Base-by-base conservation (phyloP, 2,888 invertebrate genomes). In the Mythimna pallens region DNA sequence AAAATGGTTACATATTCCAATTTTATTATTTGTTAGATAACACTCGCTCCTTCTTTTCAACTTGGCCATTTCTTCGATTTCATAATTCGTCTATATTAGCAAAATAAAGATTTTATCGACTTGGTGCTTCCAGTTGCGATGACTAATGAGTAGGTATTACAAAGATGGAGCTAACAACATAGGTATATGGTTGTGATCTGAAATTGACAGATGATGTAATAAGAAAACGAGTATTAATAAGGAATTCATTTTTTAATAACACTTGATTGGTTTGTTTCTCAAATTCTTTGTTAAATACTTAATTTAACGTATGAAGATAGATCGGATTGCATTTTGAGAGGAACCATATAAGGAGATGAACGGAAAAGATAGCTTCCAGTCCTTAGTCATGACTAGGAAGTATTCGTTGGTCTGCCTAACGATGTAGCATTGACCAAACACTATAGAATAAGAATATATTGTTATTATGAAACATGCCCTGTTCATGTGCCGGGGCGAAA, bases 141-240 rank as follows among this genome's bases (percentile, higher is more conserved):
- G 17, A 7, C 6, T 25, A 55, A 55, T 57, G 8, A 57, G 30
- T 57, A 17, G 30, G 6, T 30, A 30, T 57, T 57, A 20, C 8
- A 20, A 30, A 57, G 30, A 57, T 17, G 17, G 30, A 34, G n/a
- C 17, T 47, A 47, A 47, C 47, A 6, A 17, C 47, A 47, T 47
- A 43, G 12, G 4, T 43, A 47, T 63, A 69, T 68, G 54, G 54
- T 63, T 62, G 17, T 76, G 76, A 72, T 70, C 67, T 34, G 34
- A 70, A 85, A 85, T 63, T 65, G 63, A 34, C 70, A 78, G 65
- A 73, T 83, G 66, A 80, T 73, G 81, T 70, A 81, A 83, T 43
- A 81, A 74, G 62, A 78, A 76, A 83, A 78, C 81, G 68, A 85
- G 81, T 78, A 59, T 74, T 76, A 76, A 81, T 81, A 74, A 74